Evolutionary conservation across 2,888 invertebrate species (phyloP), one percentile per base, ranked within the genome.

Genomic region (Parapristionchus giblindavisi): DNA sequence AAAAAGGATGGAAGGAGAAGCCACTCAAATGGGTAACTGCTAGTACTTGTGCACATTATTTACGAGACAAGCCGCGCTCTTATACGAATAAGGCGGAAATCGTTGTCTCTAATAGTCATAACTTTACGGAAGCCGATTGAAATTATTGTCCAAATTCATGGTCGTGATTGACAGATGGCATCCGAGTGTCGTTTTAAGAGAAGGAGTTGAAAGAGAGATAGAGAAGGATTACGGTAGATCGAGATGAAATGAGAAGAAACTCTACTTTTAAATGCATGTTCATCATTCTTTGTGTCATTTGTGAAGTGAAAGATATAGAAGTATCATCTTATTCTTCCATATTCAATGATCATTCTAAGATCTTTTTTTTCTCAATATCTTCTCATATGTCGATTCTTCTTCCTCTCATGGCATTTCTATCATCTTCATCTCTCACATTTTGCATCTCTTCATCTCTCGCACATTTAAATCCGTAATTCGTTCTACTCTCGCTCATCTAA

Each of bases 41-140:
- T 27, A 70, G 70, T 38, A 70, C 52, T 70, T 70, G 54, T 48
- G 52, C 70, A 70, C 70, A 70, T 70, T 70, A 70, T 70, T 70
- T 70, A 70, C 70, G 70, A 70, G 52, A 34, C 70, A 17, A 24
- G 70, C 70, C 54, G 21, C 52, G 24, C 38, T 8, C 32, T 58
- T 24, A 14, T 58, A 21, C 51, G 14, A 14, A 17, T 51, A 51
- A 48, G 27, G n/a, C 34, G 70, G 54, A 70, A 54, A 70, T 70
- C 51, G 38, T 54, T 70, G 70, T 70, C 70, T 70, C 70, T 70
- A 54, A 70, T 70, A 54, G 70, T 70, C 70, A 70, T 70, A 70
- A 70, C 52, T 70, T 70, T 70, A 24, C 52, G 70, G 70, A 70
- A 70, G 70, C 54, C 36, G 34, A 51, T 70, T 43, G 70, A 70